Conservation (phyloP, 2,888 invertebrate genomes). For the Pediacus dermestoides region DNA sequence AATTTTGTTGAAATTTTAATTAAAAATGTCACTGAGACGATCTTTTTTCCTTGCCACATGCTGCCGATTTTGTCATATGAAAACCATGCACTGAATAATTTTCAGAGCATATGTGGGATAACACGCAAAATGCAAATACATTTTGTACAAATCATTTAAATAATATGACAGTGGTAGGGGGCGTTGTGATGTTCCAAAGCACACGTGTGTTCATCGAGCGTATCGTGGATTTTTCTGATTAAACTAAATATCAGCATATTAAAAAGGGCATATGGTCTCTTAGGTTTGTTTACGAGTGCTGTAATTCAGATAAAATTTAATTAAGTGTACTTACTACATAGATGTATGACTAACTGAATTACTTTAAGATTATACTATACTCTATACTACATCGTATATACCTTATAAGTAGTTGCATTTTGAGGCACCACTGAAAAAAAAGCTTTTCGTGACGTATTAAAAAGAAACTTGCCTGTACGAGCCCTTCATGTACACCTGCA, state of each 20-base stretch:
- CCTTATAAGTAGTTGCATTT: slow-evolving; percentile 16
- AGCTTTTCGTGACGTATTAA: too few relatives aligned
- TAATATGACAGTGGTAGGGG: slow-evolving; percentile 42
- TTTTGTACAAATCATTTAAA: slow-evolving; percentile 43
- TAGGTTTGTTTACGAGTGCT: slow-evolving; percentile 20
- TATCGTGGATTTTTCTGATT: slow-evolving; percentile 40
- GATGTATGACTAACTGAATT: slow-evolving; percentile 23
- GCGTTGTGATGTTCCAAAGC: slow-evolving; percentile 39
- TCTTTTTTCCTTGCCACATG: too few relatives aligned
- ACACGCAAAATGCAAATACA: slow-evolving; percentile 45
- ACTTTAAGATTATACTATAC: slow-evolving; percentile 17
- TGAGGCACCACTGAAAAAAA: background rate
- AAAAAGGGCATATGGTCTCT: slow-evolving; percentile 39
- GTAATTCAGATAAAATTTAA: slow-evolving; percentile 24
- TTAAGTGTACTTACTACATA: slow-evolving; percentile 20
- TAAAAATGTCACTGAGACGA: too few relatives aligned
- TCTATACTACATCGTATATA: too few relatives aligned
- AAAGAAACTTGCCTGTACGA: too few relatives aligned
- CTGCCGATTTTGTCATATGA: too few relatives aligned
- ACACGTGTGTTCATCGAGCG: slow-evolving; percentile 42
- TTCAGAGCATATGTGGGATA: slow-evolving; percentile 40
- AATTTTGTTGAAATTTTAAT: too few relatives aligned
- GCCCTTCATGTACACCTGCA: too few relatives aligned
- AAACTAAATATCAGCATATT: slow-evolving; percentile 40
- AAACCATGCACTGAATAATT: too few relatives aligned